A percentile compares a stretch with the other conserved stretches of the same genome.
Conservation (phyloP, 2,113 vertebrate genomes). For the Mus pahari region DNA sequence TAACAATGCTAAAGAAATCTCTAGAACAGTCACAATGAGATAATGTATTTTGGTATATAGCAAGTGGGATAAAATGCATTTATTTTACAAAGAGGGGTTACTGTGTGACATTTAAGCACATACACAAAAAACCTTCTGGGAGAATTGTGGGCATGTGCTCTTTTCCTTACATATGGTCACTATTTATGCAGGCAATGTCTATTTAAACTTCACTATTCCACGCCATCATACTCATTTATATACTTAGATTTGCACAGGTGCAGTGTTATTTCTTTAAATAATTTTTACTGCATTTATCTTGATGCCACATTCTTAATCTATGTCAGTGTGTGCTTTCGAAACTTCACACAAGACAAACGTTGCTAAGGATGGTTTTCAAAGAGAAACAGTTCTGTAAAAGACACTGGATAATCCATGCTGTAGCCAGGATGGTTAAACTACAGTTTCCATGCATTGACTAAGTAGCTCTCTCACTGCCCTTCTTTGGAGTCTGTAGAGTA, state of each 20-base stretch:
- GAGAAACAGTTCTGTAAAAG: background rate
- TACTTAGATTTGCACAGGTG: background rate
- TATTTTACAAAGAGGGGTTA: background rate
- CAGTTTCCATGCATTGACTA: background rate
- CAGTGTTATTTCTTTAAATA: background rate
- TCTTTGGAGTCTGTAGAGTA: background rate
- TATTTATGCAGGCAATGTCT: slow-evolving; percentile 7
- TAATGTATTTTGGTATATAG: slow-evolving; percentile 19
- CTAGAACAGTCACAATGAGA: slow-evolving; percentile 58
- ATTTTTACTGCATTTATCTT: background rate
- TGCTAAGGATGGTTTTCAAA: background rate
- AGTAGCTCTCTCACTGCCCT: background rate
- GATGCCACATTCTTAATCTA: background rate
- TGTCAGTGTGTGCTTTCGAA: background rate
- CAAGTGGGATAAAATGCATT: background rate
- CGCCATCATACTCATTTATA: background rate
- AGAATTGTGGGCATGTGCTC: background rate
- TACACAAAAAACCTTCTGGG: background rate
- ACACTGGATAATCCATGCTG: no score
- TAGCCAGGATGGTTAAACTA: background rate
- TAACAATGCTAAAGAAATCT: slow-evolving; percentile 62
- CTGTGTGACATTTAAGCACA: background rate
- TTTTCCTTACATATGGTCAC: background rate
- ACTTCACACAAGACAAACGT: background rate
- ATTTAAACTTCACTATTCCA: slow-evolving; percentile 43